These are phyloP conservation scores for Brachyrhaphis roseni DNA, from an alignment of 2,797 vertebrate species.

Conservation along the genomic window DNA sequence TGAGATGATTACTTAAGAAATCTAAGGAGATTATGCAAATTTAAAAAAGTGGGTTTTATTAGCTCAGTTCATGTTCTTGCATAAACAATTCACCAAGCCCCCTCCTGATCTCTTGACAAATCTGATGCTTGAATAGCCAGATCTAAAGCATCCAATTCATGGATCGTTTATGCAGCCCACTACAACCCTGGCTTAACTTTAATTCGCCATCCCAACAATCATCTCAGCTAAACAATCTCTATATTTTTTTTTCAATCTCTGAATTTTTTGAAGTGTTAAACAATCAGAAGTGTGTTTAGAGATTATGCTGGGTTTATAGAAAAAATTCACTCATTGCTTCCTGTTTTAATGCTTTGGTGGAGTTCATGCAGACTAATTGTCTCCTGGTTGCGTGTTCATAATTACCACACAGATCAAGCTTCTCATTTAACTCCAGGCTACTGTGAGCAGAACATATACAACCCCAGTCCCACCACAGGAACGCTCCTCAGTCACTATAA, in stretches of 20 bases:
- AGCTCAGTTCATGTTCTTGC: constrained; percentile 3
- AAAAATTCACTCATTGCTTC: no score
- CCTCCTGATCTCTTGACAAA: constrained; percentile 3
- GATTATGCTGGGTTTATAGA: neutral
- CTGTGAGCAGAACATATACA: neutral
- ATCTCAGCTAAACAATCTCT: neutral
- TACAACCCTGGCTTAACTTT: neutral
- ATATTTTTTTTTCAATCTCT: neutral
- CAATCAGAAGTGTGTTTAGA: neutral
- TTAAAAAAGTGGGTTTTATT: neutral
- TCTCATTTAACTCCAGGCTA: neutral
- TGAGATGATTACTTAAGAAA: constrained; percentile 1
- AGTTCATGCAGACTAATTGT: constrained; percentile 1
- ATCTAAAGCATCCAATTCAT: neutral
- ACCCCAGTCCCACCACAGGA: constrained; percentile 2
- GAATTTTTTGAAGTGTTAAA: neutral
- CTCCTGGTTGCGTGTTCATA: constrained; percentile 1
- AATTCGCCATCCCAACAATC: neutral
- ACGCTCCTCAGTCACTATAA: neutral
- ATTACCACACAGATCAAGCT: neutral
- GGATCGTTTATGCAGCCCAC: neutral
- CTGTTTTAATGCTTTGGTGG: neutral
- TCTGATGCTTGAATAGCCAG: neutral
- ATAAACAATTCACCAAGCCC: neutral
- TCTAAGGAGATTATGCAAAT: neutral